These are phyloP conservation scores for Diarsia rubi DNA, from an alignment of 2,888 invertebrate species.

Conservation along the genomic window DNA sequence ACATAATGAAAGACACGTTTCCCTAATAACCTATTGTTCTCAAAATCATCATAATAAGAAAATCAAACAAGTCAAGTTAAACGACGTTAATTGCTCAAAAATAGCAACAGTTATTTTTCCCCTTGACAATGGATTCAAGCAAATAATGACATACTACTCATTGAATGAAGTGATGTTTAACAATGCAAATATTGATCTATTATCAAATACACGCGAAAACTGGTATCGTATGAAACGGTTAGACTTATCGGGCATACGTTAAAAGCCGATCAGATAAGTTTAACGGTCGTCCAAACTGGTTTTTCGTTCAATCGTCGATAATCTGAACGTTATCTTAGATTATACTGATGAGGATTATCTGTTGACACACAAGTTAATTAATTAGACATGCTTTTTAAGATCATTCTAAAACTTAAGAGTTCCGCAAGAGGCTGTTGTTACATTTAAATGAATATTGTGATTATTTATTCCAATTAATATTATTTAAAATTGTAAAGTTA, in stretches of 20 bases:
- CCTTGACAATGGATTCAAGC: slow-evolving; percentile 48
- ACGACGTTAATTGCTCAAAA: slow-evolving; percentile 43
- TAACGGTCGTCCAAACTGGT: slow-evolving; percentile 85
- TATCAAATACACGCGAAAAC: slow-evolving; percentile 76
- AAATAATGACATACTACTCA: slow-evolving; percentile 51
- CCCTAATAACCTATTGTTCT: slow-evolving; percentile 23
- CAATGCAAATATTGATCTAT: slow-evolving; percentile 75
- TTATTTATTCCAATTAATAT: not conserved
- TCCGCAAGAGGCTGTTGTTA: not conserved
- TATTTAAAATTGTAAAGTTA: not conserved
- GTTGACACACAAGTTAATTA: slow-evolving; percentile 37
- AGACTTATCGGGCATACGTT: slow-evolving; percentile 76
- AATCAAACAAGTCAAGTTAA: slow-evolving; percentile 26
- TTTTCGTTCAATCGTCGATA: slow-evolving; percentile 69
- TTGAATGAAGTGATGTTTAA: slow-evolving; percentile 33
- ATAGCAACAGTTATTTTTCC: slow-evolving; percentile 54
- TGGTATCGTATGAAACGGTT: slow-evolving; percentile 70
- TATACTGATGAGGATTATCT: slow-evolving; percentile 58
- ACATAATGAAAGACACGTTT: not conserved
- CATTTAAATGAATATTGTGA: not conserved
- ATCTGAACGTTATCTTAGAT: slow-evolving; percentile 56
- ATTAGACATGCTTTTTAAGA: slow-evolving; percentile 7
- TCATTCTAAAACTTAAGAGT: slow-evolving; percentile 2
- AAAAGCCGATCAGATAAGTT: slow-evolving; percentile 78
- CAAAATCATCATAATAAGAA: slow-evolving; percentile 20